Base-by-base conservation (phyloP, 2,113 vertebrate species). In the Dicaeum eximium region DNA sequence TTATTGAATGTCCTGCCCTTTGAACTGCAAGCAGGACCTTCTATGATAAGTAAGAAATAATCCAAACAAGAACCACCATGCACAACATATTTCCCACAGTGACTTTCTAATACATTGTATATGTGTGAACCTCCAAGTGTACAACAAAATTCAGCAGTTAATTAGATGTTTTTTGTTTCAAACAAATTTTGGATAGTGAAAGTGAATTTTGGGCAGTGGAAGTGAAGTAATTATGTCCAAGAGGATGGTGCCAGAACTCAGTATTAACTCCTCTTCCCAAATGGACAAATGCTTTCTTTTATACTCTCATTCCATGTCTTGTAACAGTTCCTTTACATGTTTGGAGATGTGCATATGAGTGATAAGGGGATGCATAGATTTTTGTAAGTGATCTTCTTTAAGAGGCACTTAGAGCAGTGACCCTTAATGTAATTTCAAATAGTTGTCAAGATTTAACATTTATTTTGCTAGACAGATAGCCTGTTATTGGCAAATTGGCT, bases 401-500 rank as follows among this genome's bases (percentile, higher is more conserved):
- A 88, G 54, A 92, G 45, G 70, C 73, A 92, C 56, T 95, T 92
- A 94, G 31, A 87, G 42, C 54, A n/a, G 40, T 89, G 92, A 92
- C 87, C 71, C 65, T 95, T 87, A 89, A 95, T 93, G 94, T 54
- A 92, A 61, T 89, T 96, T 93, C 86, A 96, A 96, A 83, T 86
- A 96, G 73, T 58, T 91, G 56, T 42, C 90, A 94, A 79, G 84
- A 97, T 95, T 95, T 93, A 95, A 92, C 88, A 86, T 72, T 94
- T 85, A 94, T 90, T 97, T 96, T 84, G 69, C 45, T 80, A 75
- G 86, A 96, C 90, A 91, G 97, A 96, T 72, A 83, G 83, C 33
- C 86, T 95, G 90, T 92, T 96, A 96, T 90, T 94, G 85, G 96
- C 92, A 95, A 44, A 64, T 85, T 93, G 70, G 83, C 95, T 95